These are phyloP conservation scores for Heliconius ethilla DNA, from an alignment of 2,888 invertebrate species.

Conservation along the genomic window DNA sequence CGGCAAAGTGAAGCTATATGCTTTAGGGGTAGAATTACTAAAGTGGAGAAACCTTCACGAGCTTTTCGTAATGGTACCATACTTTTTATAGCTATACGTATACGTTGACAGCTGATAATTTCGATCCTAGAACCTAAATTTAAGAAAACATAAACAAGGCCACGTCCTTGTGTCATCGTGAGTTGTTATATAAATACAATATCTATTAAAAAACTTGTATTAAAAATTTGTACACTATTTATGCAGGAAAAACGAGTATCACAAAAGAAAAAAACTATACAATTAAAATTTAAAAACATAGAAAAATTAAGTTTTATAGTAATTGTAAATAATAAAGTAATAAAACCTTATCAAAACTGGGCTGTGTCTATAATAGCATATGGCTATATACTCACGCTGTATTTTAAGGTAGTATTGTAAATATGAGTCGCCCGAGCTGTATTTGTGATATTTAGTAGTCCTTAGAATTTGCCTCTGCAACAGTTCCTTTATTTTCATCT, in stretches of 20 bases:
- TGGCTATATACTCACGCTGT: background rate
- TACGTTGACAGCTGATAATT: background rate
- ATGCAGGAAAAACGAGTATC: background rate
- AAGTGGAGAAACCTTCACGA: no score
- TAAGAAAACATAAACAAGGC: background rate
- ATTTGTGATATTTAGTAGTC: constrained; percentile 14
- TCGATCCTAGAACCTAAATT: background rate
- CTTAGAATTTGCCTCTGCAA: background rate
- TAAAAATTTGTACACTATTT: background rate
- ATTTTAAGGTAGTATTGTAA: constrained; percentile 4
- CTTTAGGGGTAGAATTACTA: background rate
- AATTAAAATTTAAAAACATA: no score
- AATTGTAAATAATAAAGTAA: background rate
- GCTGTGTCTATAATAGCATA: background rate
- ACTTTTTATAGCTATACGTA: background rate
- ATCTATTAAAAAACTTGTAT: background rate
- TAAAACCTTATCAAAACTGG: background rate
- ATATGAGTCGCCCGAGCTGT: background rate
- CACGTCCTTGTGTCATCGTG: background rate
- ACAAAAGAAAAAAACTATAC: background rate
- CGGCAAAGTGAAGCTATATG: background rate
- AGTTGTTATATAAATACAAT: background rate
- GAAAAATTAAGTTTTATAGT: background rate
- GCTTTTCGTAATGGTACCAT: background rate
- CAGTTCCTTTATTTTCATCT: background rate